Conservation (phyloP, 1,140 invertebrate species). For the Caenorhabditis elegans region WBcel235 BX284602.5:9044001-9044500, state of each 20-base stretch:
- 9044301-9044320: background rate
- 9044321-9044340: background rate
- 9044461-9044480: background rate
- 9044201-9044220: background rate
- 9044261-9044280: slow-evolving; percentile 3
- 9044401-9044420: background rate
- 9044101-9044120: background rate
- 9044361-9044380: background rate
- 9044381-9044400: background rate
- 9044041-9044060: slow-evolving; percentile 4
- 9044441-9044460: background rate
- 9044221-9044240: background rate
- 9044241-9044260: background rate
- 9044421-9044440: background rate
- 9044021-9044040: background rate
- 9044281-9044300: no score
- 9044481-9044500: background rate
- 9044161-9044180: background rate
- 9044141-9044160: background rate
- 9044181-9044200: slow-evolving; percentile 10
- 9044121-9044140: slow-evolving; percentile 3
- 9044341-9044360: background rate
- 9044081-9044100: background rate
- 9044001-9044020: background rate
- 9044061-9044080: background rate